phyloP scores from a whole-genome alignment of 92 coral and sea anemone genomes.

The Virgularia gustaviana region DNA sequence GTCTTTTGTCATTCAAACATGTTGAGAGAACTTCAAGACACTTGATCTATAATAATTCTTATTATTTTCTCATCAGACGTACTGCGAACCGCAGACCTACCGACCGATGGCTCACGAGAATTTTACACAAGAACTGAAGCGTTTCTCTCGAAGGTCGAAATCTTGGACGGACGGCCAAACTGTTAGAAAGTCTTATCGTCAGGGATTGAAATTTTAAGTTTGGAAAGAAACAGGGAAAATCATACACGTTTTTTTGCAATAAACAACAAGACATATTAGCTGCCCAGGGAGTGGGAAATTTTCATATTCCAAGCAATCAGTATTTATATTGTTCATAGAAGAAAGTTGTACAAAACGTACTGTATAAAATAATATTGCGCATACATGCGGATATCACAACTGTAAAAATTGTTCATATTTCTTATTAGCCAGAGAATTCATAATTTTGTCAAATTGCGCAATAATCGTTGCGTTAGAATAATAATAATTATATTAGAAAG shows the following conservation, averaged over 20 bases:
- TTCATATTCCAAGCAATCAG: neutral
- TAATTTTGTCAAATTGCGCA: too few relatives aligned
- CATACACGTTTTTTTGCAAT: conserved; percentile 7
- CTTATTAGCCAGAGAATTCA: too few relatives aligned
- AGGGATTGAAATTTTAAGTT: conserved; percentile 65
- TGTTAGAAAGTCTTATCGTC: conserved; percentile 71
- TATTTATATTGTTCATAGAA: neutral
- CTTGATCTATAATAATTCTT: neutral
- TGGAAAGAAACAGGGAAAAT: neutral
- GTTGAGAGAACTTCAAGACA: neutral
- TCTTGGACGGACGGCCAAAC: conserved; percentile 83
- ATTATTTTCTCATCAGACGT: conserved; percentile 51
- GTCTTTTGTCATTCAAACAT: too few relatives aligned
- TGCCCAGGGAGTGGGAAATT: neutral
- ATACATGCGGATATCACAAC: too few relatives aligned
- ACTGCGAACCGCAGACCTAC: conserved; percentile 88
- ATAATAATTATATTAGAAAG: too few relatives aligned
- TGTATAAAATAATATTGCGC: too few relatives aligned
- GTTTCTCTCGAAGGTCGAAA: conserved; percentile 81
- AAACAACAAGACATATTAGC: too few relatives aligned
- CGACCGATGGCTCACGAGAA: conserved; percentile 83
- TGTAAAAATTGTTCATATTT: too few relatives aligned
- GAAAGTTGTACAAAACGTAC: neutral
- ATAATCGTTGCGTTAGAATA: too few relatives aligned
- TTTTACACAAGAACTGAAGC: conserved; percentile 69